These are phyloP conservation scores for Callyntrura sp. DNA, from an alignment of 2,888 invertebrate species.

Conservation along the genomic window DNA sequence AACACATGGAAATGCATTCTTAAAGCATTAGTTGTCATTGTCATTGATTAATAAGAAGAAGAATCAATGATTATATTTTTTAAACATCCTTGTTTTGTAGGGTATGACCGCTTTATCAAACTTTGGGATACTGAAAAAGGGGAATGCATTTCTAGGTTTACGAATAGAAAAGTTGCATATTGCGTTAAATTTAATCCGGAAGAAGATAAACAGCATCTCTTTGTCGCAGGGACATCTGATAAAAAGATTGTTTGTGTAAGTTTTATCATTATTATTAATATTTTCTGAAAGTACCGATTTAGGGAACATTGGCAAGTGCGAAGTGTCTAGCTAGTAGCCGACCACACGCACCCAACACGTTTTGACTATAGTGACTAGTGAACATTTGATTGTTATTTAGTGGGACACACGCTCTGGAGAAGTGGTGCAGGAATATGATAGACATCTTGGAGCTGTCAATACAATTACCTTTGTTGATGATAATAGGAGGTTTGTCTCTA, in stretches of 20 bases:
- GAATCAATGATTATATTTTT: too few species aligned
- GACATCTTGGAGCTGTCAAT: slow-evolving; percentile 99
- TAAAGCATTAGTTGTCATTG: too few species aligned
- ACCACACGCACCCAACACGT: too few species aligned
- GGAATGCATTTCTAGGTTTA: slow-evolving; percentile 93
- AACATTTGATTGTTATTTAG: slow-evolving; percentile 86
- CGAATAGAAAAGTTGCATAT: slow-evolving; percentile 98
- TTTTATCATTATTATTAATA: too few species aligned
- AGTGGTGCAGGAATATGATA: slow-evolving; percentile 98
- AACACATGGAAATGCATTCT: too few species aligned
- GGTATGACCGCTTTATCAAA: slow-evolving; percentile 98
- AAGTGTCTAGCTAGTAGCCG: too few species aligned
- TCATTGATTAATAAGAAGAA: too few species aligned
- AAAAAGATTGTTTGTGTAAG: slow-evolving; percentile 99
- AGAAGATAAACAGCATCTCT: slow-evolving; percentile 97
- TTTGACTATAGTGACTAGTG: not conserved
- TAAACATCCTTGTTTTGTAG: too few species aligned
- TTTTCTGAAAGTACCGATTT: too few species aligned
- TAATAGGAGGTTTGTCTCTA: slow-evolving; percentile 98
- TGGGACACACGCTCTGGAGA: slow-evolving; percentile 99
- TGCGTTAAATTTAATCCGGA: slow-evolving; percentile 99
- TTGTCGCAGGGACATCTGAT: slow-evolving; percentile 99
- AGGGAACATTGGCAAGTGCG: too few species aligned
- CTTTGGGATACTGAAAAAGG: slow-evolving; percentile 99
- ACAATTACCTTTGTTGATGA: slow-evolving; percentile 99